phyloP scores from a whole-genome alignment of 2,888 invertebrate species.

The Scelioninae gen. 1 region DNA sequence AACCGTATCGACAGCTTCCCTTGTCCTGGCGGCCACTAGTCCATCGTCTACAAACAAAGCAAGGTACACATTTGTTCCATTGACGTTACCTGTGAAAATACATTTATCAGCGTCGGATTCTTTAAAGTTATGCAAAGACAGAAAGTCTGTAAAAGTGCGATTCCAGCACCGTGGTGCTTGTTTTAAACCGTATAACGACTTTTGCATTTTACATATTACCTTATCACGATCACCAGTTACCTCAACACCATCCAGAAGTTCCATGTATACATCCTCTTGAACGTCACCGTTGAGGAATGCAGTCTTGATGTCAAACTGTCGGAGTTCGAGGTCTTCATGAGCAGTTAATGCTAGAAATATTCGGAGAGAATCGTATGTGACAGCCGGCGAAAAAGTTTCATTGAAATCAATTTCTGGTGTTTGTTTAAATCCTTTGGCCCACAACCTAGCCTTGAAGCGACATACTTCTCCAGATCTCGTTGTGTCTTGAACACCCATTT shows the following conservation, averaged over 20 bases:
- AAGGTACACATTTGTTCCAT: conserved; percentile 20
- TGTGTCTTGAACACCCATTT: not conserved
- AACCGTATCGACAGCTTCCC: conserved; percentile 8
- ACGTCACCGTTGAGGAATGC: conserved; percentile 55
- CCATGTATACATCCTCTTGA: conserved; percentile 46
- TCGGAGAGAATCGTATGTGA: not conserved
- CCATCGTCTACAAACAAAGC: conserved; percentile 58
- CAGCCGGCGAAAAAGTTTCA: not conserved
- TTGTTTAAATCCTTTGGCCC: not conserved
- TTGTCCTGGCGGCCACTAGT: conserved; percentile 6
- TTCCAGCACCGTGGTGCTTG: conserved; percentile 60
- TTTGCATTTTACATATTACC: conserved; percentile 7
- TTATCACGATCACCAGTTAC: not conserved
- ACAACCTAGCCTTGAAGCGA: not conserved
- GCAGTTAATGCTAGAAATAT: not conserved
- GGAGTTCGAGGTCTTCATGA: not conserved
- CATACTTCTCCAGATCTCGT: not conserved
- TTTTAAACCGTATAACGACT: conserved; percentile 61
- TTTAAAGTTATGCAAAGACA: conserved; percentile 32
- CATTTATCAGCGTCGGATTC: conserved; percentile 48
- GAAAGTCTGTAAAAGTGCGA: conserved; percentile 35
- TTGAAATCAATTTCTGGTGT: not conserved
- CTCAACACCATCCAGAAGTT: conserved; percentile 45
- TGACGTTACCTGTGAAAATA: conserved; percentile 30
- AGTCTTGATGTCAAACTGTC: conserved; percentile 48